Conservation (phyloP, 1,140 invertebrate genomes). For the Drosophila athabasca region DNA sequence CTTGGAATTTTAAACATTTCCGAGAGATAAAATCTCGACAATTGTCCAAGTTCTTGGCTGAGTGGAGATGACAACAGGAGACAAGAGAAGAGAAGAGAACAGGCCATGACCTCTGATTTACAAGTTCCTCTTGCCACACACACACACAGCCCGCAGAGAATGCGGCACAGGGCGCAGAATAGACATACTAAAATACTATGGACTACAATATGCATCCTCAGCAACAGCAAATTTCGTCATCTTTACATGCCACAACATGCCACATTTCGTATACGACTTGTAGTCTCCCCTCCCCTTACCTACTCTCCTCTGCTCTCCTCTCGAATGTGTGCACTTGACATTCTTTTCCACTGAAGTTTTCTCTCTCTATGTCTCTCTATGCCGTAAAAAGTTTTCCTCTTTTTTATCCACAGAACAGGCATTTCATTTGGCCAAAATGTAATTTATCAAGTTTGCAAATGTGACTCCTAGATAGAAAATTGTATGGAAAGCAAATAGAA, state of each 20-base stretch:
- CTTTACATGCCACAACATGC: constrained; percentile 36
- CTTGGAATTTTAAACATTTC: constrained; percentile 45
- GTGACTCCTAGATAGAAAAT: constrained; percentile 29
- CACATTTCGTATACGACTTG: too few relatives aligned
- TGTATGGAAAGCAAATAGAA: constrained; percentile 35
- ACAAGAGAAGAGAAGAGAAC: too few relatives aligned
- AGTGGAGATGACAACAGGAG: constrained; percentile 1
- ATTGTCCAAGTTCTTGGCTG: constrained; percentile 40
- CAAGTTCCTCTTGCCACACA: constrained; percentile 22
- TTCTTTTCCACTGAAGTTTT: constrained; percentile 44
- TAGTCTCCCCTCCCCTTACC: neutral
- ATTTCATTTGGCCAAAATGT: constrained; percentile 70
- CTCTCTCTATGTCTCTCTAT: too few relatives aligned
- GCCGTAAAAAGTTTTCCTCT: constrained; percentile 23
- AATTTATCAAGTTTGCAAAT: constrained; percentile 69
- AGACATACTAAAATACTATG: too few relatives aligned
- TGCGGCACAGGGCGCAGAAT: too few relatives aligned
- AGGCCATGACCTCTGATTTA: constrained; percentile 64
- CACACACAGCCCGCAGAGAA: neutral
- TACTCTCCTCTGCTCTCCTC: constrained; percentile 10
- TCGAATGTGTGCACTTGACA: constrained; percentile 65
- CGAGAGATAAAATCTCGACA: constrained; percentile 19
- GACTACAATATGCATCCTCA: constrained; percentile 25
- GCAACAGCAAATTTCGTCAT: constrained; percentile 40
- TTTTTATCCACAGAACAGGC: constrained; percentile 4